Percentiles rank a stretch among this genome's conserved stretches.
Conservation (phyloP, 2,888 invertebrate species). For the Biston stratarius region DNA sequence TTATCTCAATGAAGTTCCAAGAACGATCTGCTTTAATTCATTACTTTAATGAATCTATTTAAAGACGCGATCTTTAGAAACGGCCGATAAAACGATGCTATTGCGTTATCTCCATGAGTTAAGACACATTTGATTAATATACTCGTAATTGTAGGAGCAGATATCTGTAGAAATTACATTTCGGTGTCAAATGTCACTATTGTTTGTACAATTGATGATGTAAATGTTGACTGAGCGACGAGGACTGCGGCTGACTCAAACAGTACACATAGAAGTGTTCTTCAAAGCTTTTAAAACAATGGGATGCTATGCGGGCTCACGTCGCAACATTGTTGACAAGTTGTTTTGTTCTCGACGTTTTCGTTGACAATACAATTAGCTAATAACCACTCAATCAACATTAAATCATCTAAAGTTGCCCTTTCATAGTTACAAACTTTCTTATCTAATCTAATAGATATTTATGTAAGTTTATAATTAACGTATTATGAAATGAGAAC, state of each 20-base stretch:
- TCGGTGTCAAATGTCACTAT: constrained; percentile 44
- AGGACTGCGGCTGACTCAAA: constrained; percentile 52
- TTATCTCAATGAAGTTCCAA: constrained; percentile 29
- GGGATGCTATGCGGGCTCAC: constrained; percentile 77
- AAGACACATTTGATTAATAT: constrained; percentile 31
- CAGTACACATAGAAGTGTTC: constrained; percentile 51
- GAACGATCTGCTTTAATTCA: constrained; percentile 26
- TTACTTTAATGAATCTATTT: constrained; percentile 23
- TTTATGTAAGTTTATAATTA: too few species aligned
- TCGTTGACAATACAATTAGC: constrained; percentile 67
- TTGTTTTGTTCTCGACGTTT: constrained; percentile 56
- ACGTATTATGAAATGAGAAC: not conserved
- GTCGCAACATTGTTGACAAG: constrained; percentile 55
- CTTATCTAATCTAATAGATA: not conserved
- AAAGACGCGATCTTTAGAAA: constrained; percentile 25
- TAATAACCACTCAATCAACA: constrained; percentile 59
- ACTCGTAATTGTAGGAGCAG: constrained; percentile 24
- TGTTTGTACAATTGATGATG: constrained; percentile 45
- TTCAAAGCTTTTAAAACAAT: constrained; percentile 71
- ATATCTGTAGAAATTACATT: constrained; percentile 31
- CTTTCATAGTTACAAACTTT: not conserved
- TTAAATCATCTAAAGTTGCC: constrained; percentile 40
- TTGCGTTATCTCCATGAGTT: constrained; percentile 30
- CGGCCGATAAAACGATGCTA: constrained; percentile 27
- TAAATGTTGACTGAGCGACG: constrained; percentile 45